Conservation (phyloP, 2,888 invertebrate genomes). For the Pterobdella sp. region DNA sequence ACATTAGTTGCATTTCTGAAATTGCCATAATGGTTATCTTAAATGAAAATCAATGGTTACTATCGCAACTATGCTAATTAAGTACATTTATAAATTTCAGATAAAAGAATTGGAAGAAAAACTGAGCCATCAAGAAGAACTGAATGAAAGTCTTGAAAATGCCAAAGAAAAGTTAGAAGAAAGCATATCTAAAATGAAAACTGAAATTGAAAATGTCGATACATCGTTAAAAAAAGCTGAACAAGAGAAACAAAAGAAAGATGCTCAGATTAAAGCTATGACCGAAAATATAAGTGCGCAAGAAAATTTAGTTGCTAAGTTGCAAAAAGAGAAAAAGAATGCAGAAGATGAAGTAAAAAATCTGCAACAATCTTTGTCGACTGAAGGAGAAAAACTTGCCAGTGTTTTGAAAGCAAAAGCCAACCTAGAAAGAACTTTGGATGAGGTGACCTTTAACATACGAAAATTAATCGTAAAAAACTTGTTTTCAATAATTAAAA, state of each 20-base stretch:
- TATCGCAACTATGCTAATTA: too few species aligned
- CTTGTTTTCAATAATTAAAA: not conserved
- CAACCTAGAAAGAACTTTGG: conserved; percentile 95
- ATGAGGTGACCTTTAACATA: conserved; percentile 58
- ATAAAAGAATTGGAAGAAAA: conserved; percentile 91
- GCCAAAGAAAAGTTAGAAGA: conserved; percentile 94
- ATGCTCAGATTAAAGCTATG: conserved; percentile 74
- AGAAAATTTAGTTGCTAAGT: conserved; percentile 96
- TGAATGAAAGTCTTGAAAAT: conserved; percentile 84
- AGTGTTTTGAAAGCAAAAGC: conserved; percentile 98
- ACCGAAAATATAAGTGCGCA: conserved; percentile 96
- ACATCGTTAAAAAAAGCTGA: conserved; percentile 81
- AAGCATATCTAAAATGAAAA: conserved; percentile 87
- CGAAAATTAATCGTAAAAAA: not conserved
- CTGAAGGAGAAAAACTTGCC: conserved; percentile 98
- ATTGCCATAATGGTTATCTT: not conserved
- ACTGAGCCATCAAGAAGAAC: conserved; percentile 91
- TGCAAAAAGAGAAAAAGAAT: conserved; percentile 98
- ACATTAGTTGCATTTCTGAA: not conserved
- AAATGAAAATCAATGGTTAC: too few species aligned
- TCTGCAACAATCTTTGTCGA: conserved; percentile 55
- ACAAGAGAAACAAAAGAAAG: conserved; percentile 94
- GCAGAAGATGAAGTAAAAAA: conserved; percentile 67
- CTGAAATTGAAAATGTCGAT: conserved; percentile 93
- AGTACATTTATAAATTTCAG: conserved; percentile 59